Conservation (phyloP, 2,888 invertebrate species). For the Oscheius myriophilus region DNA sequence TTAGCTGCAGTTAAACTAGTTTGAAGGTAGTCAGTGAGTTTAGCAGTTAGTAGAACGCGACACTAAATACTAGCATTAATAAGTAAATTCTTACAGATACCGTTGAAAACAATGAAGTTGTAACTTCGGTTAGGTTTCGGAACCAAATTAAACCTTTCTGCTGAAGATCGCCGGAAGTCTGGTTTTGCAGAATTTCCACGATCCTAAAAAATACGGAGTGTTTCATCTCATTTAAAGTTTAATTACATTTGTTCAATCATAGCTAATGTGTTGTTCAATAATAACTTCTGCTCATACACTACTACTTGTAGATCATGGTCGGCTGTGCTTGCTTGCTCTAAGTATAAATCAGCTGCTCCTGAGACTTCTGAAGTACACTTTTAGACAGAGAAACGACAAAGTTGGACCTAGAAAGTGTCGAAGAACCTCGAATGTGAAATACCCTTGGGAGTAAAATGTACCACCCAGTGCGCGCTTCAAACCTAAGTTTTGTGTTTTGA, state of each 20-base stretch:
- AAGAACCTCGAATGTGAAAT: slow-evolving; percentile 1
- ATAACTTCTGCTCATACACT: background rate
- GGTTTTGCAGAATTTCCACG: slow-evolving; percentile 9
- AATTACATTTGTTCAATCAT: slow-evolving; percentile 7
- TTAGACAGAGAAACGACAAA: background rate
- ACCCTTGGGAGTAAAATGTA: slow-evolving; percentile 15
- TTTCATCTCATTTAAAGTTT: background rate
- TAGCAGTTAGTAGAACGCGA: background rate
- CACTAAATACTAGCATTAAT: background rate
- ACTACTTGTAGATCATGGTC: background rate
- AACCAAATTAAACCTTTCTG: slow-evolving; percentile 18
- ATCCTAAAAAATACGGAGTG: background rate
- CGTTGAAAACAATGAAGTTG: background rate
- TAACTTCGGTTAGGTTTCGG: slow-evolving; percentile 10
- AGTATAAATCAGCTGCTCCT: slow-evolving; percentile 6
- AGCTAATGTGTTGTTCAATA: background rate
- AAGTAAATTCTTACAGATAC: background rate
- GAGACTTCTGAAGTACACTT: slow-evolving; percentile 1
- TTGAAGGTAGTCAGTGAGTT: background rate
- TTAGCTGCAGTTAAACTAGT: background rate
- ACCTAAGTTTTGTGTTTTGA: background rate
- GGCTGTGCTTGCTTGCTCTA: slow-evolving; percentile 6
- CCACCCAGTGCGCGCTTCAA: slow-evolving; percentile 7
- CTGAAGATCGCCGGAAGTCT: slow-evolving; percentile 2
- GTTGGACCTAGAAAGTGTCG: slow-evolving; percentile 2